These are phyloP conservation scores for Heliconius hortense DNA, from an alignment of 2,888 invertebrate genomes.

Conservation along the genomic window DNA sequence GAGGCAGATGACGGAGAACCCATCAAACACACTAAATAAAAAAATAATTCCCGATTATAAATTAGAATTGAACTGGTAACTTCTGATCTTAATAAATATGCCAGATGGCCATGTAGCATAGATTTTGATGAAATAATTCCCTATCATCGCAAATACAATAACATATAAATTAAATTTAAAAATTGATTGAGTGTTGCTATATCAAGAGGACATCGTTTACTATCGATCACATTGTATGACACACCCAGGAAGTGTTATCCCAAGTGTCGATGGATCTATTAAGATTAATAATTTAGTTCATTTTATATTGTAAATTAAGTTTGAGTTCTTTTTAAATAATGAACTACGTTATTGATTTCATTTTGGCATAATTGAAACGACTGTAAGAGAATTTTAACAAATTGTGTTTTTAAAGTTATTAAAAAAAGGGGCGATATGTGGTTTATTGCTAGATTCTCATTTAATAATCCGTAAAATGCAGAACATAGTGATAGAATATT, in stretches of 20 bases:
- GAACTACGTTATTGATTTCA: too few relatives aligned
- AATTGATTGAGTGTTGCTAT: slow-evolving; percentile 44
- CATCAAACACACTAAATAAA: not conserved
- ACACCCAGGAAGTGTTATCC: slow-evolving; percentile 53
- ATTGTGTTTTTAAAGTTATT: too few relatives aligned
- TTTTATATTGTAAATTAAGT: not conserved
- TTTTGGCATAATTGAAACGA: too few relatives aligned
- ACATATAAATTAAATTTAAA: slow-evolving; percentile 36
- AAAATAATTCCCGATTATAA: not conserved
- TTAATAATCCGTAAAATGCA: not conserved
- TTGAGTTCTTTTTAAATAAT: too few relatives aligned
- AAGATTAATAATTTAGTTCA: slow-evolving; percentile 4
- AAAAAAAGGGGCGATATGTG: too few relatives aligned
- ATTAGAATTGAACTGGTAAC: not conserved
- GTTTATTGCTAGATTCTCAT: too few relatives aligned
- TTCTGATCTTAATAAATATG: not conserved
- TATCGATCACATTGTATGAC: slow-evolving; percentile 64
- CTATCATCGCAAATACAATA: slow-evolving; percentile 23
- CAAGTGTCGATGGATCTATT: slow-evolving; percentile 9
- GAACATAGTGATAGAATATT: not conserved
- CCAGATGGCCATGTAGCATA: slow-evolving; percentile 11
- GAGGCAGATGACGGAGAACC: not conserved
- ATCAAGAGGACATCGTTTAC: slow-evolving; percentile 50
- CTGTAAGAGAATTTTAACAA: too few relatives aligned
- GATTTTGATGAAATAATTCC: slow-evolving; percentile 2